Conservation (phyloP, 2,113 vertebrate species). For the Aix galericulata region DNA sequence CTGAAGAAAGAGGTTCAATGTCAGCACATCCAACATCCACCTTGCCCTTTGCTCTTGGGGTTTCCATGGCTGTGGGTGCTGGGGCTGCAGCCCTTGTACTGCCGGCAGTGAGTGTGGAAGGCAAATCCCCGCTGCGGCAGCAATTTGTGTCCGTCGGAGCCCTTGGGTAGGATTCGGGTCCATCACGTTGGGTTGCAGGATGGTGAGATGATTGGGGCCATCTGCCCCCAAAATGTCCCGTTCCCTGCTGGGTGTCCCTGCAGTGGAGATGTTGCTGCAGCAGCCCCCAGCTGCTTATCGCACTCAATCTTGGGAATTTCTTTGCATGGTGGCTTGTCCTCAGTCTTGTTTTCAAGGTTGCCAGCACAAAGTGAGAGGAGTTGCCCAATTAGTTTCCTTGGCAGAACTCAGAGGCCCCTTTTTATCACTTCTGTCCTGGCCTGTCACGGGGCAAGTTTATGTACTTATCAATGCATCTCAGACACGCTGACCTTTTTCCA, state of each 20-base stretch:
- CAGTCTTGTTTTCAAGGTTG: neutral
- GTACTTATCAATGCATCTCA: neutral
- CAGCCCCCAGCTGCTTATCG: neutral
- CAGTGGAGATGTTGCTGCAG: neutral
- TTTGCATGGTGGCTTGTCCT: neutral
- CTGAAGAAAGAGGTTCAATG: neutral
- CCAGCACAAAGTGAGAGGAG: neutral
- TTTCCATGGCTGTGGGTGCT: rapidly evolving
- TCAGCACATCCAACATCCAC: neutral
- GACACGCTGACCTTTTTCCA: neutral
- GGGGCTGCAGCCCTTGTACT: neutral
- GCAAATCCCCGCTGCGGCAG: neutral
- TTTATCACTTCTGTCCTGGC: neutral
- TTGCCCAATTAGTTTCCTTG: neutral
- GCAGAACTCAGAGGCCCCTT: neutral
- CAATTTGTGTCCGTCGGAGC: rapidly evolving
- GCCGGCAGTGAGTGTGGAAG: neutral
- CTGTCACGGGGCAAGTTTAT: neutral
- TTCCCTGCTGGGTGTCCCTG: neutral
- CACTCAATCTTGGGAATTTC: neutral
- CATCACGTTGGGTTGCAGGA: rapidly evolving
- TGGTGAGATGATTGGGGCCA: rapidly evolving
- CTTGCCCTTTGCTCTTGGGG: neutral
- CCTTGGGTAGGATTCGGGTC: neutral
- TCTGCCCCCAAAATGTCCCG: rapidly evolving